A percentile compares a stretch with the other conserved stretches of the same genome.
These are phyloP conservation scores for Luperina nickerlii DNA, from an alignment of 2,888 invertebrate genomes.

Conservation along the genomic window DNA sequence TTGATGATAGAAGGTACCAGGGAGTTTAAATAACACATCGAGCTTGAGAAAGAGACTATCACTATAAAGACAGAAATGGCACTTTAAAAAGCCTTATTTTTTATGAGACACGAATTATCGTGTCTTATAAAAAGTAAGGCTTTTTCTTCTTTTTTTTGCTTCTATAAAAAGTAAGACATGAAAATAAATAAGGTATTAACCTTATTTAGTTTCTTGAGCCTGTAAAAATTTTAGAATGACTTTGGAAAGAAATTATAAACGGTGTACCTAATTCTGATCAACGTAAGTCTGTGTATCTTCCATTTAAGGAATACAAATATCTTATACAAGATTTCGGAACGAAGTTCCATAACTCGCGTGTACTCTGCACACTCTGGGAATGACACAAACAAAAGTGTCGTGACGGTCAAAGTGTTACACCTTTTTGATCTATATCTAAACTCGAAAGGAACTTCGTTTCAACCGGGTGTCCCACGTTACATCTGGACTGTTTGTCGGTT, in stretches of 20 bases:
- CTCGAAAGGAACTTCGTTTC: not conserved
- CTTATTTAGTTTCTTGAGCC: too few relatives aligned
- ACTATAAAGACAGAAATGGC: too few relatives aligned
- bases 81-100: not conserved
- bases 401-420: not conserved
- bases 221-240: not conserved
- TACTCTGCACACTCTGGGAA: too few relatives aligned
- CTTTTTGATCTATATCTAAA: not conserved
- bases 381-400: not conserved
- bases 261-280: not conserved
- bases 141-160: too few relatives aligned
- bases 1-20: not conserved
- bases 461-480: not conserved
- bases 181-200: too few relatives aligned
- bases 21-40: not conserved
- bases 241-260: not conserved
- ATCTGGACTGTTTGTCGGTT: not conserved
- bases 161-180: too few relatives aligned
- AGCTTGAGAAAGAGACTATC: not conserved
- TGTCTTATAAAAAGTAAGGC: too few relatives aligned
- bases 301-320: not conserved
- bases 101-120: not conserved
- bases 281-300: not conserved
- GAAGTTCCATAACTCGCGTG: too few relatives aligned
- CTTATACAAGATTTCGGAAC: not conserved